Conservation (phyloP, 1,140 invertebrate genomes). For the Spodoptera frugiperda region DNA sequence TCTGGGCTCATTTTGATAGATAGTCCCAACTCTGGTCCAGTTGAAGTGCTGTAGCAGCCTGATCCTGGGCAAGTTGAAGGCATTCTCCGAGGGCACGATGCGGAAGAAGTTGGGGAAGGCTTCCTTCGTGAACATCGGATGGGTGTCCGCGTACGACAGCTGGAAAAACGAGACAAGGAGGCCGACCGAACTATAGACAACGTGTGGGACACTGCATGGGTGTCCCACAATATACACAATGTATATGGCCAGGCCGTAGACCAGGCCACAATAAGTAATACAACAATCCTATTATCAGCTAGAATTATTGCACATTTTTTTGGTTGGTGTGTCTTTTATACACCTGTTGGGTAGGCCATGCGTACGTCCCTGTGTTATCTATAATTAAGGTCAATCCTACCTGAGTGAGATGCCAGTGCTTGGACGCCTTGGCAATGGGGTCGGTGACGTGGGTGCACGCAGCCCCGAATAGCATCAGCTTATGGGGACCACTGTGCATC, state of each 20-base stretch:
- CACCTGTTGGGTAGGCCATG: no score
- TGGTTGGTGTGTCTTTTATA: not conserved
- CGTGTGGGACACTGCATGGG: not conserved
- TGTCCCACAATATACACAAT: not conserved
- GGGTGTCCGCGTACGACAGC: slow-evolving; percentile 99
- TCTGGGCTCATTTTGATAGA: slow-evolving; percentile 98
- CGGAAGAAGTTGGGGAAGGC: slow-evolving; percentile 98
- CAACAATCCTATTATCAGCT: not conserved
- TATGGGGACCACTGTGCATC: slow-evolving; percentile 96
- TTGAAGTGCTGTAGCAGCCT: slow-evolving; percentile 96
- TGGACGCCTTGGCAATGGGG: slow-evolving; percentile 98
- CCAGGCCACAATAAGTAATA: not conserved
- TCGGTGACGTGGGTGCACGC: slow-evolving; percentile 98
- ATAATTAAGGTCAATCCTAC: no score
- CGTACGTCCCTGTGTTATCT: no score
- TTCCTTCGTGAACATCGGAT: slow-evolving; percentile 98
- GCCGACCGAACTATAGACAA: slow-evolving; percentile 4
- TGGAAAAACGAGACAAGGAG: slow-evolving; percentile 81
- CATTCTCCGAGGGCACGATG: slow-evolving; percentile 97
- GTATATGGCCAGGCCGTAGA: no score
- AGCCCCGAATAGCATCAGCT: slow-evolving; percentile 98
- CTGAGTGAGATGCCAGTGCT: slow-evolving; percentile 98
- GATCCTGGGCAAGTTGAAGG: slow-evolving; percentile 97
- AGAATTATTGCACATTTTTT: not conserved
- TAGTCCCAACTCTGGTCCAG: slow-evolving; percentile 98